These are phyloP conservation scores for Triplophysa siluroides DNA, from an alignment of 2,113 vertebrate genomes.

Conservation along the genomic window DNA sequence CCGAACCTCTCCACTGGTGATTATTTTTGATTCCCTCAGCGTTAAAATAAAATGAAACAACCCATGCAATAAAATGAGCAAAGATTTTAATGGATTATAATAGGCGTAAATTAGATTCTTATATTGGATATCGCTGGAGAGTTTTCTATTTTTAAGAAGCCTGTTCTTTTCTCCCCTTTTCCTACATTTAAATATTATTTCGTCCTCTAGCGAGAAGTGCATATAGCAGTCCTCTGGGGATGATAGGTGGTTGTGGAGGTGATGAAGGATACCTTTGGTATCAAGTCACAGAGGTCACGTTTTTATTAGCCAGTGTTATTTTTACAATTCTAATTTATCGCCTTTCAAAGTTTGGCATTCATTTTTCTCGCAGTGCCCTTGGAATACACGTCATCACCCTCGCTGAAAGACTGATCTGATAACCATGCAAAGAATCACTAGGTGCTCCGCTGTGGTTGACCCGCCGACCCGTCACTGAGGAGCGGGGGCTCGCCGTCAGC, in stretches of 20 bases:
- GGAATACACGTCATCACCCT: conserved; percentile 13
- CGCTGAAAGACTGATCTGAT: conserved; percentile 1
- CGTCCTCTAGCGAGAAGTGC: background rate
- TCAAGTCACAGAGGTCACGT: background rate
- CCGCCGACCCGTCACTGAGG: conserved; percentile 11
- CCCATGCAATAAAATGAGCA: conserved; percentile 22
- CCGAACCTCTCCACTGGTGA: conserved; percentile 1
- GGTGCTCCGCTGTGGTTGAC: conserved; percentile 5
- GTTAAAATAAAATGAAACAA: conserved; percentile 33
- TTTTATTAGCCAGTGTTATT: conserved; percentile 13
- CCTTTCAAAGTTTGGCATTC: conserved; percentile 2
- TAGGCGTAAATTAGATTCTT: conserved; percentile 25
- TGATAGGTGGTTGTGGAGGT: background rate
- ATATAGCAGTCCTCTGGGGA: background rate
- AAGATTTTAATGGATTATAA: conserved; percentile 17
- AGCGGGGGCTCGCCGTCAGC: background rate
- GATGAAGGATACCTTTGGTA: background rate
- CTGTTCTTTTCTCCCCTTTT: background rate
- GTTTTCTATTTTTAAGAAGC: background rate
- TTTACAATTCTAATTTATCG: conserved; percentile 1
- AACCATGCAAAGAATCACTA: background rate
- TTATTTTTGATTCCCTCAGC: conserved; percentile 16
- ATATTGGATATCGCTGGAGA: background rate
- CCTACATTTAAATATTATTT: conserved; percentile 2
- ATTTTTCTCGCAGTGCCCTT: conserved; percentile 2